Evolutionary conservation across 2,113 vertebrate genomes (phyloP).

Genomic region (Sylvicapra grimmia): DNA sequence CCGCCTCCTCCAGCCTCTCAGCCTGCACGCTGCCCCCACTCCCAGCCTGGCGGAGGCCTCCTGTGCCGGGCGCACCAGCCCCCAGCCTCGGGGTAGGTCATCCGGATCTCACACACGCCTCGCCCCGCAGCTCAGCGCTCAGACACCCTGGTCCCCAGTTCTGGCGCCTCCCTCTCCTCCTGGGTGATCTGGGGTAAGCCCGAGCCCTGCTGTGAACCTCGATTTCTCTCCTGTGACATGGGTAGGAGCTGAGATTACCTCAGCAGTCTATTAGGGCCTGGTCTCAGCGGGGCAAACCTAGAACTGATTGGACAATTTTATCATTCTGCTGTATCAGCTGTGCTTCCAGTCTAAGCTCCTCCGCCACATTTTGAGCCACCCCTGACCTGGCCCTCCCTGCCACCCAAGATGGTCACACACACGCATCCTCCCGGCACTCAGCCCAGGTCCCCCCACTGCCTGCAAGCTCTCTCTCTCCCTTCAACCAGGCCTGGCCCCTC

Average conservation of each 20-base stretch:
- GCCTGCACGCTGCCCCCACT: neutral
- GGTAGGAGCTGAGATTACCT: no score
- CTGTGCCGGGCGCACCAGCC: neutral
- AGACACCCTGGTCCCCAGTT: neutral
- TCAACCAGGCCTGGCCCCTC: neutral
- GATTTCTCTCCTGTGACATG: neutral
- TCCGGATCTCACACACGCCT: neutral
- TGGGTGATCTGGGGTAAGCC: neutral
- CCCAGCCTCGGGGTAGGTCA: neutral
- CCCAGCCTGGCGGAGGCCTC: neutral
- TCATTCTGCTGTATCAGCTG: neutral
- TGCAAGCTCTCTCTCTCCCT: neutral
- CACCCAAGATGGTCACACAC: neutral
- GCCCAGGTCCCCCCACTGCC: neutral
- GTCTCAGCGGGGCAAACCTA: neutral
- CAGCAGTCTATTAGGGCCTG: neutral
- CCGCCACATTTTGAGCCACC: neutral
- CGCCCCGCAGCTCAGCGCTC: neutral
- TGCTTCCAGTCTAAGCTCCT: neutral
- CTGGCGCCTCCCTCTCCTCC: neutral
- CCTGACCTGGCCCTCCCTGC: neutral
- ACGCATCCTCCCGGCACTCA: neutral
- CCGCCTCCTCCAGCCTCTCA: neutral
- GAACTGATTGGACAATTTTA: neutral
- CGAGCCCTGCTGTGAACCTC: neutral